A percentile compares a stretch with the other conserved stretches of the same genome.
Evolutionary conservation across 2,888 invertebrate species (phyloP).

Genomic region (Cecidostiba fungosa): DNA sequence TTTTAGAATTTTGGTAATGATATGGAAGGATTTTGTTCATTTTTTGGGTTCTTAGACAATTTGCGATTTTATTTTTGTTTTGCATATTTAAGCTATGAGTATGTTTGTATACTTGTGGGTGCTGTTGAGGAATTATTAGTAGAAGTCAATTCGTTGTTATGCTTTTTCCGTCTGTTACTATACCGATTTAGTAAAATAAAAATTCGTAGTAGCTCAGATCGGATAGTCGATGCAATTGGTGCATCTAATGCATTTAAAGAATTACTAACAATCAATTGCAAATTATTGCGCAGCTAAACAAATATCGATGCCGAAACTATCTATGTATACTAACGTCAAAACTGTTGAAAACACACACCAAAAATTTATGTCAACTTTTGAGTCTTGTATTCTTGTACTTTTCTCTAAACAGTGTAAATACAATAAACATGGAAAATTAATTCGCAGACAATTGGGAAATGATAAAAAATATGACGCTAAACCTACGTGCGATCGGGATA

Average conservation of each 20-base stretch:
- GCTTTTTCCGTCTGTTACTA: background rate
- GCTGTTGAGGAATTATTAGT: too few relatives aligned
- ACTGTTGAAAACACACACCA: too few relatives aligned
- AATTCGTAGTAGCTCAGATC: background rate
- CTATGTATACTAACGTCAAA: too few relatives aligned
- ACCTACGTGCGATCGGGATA: constrained; percentile 18
- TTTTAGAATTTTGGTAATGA: background rate
- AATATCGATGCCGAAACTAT: too few relatives aligned
- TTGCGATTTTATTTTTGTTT: background rate
- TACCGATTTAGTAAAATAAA: background rate
- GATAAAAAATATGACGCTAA: background rate
- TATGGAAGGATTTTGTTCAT: background rate
- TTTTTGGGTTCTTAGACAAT: background rate
- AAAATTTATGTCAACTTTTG: too few relatives aligned
- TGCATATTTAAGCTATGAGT: background rate
- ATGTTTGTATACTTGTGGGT: background rate
- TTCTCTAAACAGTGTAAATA: background rate
- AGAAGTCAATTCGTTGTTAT: background rate
- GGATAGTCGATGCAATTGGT: too few relatives aligned
- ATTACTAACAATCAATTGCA: too few relatives aligned
- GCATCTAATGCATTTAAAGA: background rate
- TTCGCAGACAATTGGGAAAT: background rate
- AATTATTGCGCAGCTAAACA: too few relatives aligned
- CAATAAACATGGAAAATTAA: background rate
- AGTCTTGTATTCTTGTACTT: too few relatives aligned